A percentile compares a stretch with the other conserved stretches of the same genome.
These are phyloP conservation scores for Leptocoma aspasia DNA, from an alignment of 2,113 vertebrate species.

Conservation along the genomic window DNA sequence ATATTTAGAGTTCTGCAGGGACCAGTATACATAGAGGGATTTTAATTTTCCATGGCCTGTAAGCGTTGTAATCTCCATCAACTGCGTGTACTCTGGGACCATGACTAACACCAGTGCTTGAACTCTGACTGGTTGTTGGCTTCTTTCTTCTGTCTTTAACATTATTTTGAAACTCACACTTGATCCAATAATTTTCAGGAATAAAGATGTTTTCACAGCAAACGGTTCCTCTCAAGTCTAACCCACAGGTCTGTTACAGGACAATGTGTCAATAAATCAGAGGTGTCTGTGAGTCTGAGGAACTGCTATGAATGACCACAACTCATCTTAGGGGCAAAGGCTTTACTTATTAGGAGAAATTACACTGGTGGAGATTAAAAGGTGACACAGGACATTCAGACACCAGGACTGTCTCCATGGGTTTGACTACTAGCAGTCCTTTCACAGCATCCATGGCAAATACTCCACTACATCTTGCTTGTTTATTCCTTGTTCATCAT, in stretches of 20 bases:
- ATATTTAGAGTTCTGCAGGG: constrained; percentile 55
- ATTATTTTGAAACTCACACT: not conserved
- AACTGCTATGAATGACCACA: not conserved
- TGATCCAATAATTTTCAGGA: not conserved
- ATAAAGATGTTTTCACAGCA: not conserved
- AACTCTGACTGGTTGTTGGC: not conserved
- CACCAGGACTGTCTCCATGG: not conserved
- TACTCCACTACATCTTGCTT: not conserved
- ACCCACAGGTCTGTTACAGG: not conserved
- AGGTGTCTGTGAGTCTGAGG: not conserved
- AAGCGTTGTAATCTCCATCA: constrained; percentile 42
- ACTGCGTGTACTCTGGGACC: not conserved
- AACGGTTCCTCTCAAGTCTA: not conserved
- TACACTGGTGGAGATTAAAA: not conserved
- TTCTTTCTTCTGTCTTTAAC: not conserved
- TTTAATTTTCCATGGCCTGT: constrained; percentile 37
- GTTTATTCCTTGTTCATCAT: not conserved
- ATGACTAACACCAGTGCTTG: not conserved
- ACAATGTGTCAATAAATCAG: not conserved
- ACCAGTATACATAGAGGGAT: constrained; percentile 31
- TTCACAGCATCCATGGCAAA: not conserved
- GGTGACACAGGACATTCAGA: not conserved
- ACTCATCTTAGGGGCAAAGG: not conserved
- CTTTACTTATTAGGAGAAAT: not conserved
- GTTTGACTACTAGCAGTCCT: not conserved